Evolutionary conservation across 2,797 vertebrate genomes (phyloP), one percentile per base, ranked within the genome.

Genomic region (Chaetodon trifasciatus): DNA sequence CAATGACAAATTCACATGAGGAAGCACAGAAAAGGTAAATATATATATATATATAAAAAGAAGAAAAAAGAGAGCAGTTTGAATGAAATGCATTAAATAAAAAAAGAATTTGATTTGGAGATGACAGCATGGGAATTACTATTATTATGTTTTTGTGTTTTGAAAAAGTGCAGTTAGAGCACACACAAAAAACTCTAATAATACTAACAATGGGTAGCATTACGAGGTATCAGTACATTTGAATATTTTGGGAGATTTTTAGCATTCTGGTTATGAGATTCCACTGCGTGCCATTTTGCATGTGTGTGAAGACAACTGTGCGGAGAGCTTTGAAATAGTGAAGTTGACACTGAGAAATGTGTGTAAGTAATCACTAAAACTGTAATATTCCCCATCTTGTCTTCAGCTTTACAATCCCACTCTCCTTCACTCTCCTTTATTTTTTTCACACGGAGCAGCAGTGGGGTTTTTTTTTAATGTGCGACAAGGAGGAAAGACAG

Each of bases 371-470:
- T 71, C 69, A 4, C 42, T 57, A 6, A 47, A 73, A 39, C 12
- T 16, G 19, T 71, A 65, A 67, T 68, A 58, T 65, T 62, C 19
- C 71, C 35, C 37, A 28, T 60, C 56, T 24, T 21, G 35, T 65
- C 21, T 79, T 64, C 1, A 11, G 37, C 50, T 61, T 67, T 62
- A 61, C 49, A 68, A 6, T 57, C 39, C 67, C 61, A 2, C 23
- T 17, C 55, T 79, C 49, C 52, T 69, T 62, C 21, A 7, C 74
- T 52, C 21, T 55, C 28, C 39, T 76, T 49, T 58, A 24, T 62
- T 69, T 75, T 64, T 61, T 66, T 66, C 1, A 1, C 37, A 50
- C 24, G 32, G 62, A 80, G 42, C 42, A 40, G 21, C 37, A 58
- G 9, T 58, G 53, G 19, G 50, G 76, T 68, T 32, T 76, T 23